A percentile compares a stretch with the other conserved stretches of the same genome.
These are phyloP conservation scores for Ptychoptera albimana DNA, from an alignment of 2,888 invertebrate genomes.

Conservation along the genomic window DNA sequence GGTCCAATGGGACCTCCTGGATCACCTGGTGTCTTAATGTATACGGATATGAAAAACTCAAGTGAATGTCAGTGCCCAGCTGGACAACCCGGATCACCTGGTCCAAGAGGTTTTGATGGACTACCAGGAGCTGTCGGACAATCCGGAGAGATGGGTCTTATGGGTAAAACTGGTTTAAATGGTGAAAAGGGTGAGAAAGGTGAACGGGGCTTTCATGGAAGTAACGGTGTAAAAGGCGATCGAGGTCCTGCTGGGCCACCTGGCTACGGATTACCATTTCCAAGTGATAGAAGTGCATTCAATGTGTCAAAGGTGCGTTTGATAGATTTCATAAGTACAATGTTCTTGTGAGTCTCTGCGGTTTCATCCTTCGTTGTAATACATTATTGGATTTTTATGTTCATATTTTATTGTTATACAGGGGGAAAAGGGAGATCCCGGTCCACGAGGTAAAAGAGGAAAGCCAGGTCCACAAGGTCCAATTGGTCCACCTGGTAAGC, in stretches of 20 bases:
- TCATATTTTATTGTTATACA: conserved; percentile 19
- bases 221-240: conserved; percentile 49
- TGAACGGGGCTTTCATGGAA: conserved; percentile 57
- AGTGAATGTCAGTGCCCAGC: conserved; percentile 21
- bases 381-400: background rate
- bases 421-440: conserved; percentile 68
- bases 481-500: conserved; percentile 44
- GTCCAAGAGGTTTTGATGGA: conserved; percentile 33
- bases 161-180: conserved; percentile 42
- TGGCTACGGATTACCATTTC: conserved; percentile 37
- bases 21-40: conserved; percentile 33
- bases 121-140: conserved; percentile 37
- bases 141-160: conserved; percentile 34
- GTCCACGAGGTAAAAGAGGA: conserved; percentile 59
- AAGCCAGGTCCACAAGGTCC: conserved; percentile 50
- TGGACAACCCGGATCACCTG: conserved; percentile 20
- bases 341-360: too few species aligned
- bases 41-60: conserved; percentile 20
- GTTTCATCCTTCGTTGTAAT: too few species aligned
- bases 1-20: conserved; percentile 44
- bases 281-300: conserved; percentile 41
- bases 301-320: conserved; percentile 37
- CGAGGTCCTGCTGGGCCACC: conserved; percentile 57
- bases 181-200: conserved; percentile 57
- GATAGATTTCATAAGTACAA: too few species aligned